These are phyloP conservation scores for Gisinianus flammeolus DNA, from an alignment of 2,888 invertebrate species.

Conservation along the genomic window DNA sequence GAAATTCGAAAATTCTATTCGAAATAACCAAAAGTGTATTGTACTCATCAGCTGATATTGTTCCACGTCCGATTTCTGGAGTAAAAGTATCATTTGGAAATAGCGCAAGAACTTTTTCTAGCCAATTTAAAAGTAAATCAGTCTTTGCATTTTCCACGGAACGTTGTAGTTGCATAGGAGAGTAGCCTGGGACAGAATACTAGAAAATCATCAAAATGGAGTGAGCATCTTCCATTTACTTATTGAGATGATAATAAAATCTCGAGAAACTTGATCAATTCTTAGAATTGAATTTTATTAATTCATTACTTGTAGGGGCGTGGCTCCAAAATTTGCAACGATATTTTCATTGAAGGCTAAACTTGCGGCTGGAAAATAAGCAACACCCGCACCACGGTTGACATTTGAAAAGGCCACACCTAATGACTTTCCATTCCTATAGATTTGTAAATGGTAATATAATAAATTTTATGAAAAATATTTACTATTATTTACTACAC, in stretches of 20 bases:
- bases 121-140: conserved; percentile 64
- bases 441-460: too few relatives aligned
- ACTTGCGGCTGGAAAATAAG: conserved; percentile 82
- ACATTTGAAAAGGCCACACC: conserved; percentile 76
- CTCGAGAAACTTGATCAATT: too few relatives aligned
- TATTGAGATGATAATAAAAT: too few relatives aligned
- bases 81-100: conserved; percentile 47
- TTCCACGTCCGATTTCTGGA: conserved; percentile 26
- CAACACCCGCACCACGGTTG: conserved; percentile 73
- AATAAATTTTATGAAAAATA: too few relatives aligned
- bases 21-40: conserved; percentile 47
- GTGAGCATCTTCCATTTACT: too few relatives aligned
- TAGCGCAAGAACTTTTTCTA: conserved; percentile 62
- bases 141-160: conserved; percentile 61
- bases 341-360: conserved; percentile 77
- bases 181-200: conserved; percentile 72
- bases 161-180: conserved; percentile 68
- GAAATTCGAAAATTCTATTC: conserved; percentile 65
- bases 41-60: conserved; percentile 32
- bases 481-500: too few relatives aligned
- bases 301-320: too few relatives aligned
- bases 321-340: conserved; percentile 78
- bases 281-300: too few relatives aligned
- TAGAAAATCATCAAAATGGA: too few relatives aligned
- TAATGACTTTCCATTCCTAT: conserved; percentile 76